phyloP scores from a whole-genome alignment of 2,888 invertebrate genomes.

The Apoda limacodes region DNA sequence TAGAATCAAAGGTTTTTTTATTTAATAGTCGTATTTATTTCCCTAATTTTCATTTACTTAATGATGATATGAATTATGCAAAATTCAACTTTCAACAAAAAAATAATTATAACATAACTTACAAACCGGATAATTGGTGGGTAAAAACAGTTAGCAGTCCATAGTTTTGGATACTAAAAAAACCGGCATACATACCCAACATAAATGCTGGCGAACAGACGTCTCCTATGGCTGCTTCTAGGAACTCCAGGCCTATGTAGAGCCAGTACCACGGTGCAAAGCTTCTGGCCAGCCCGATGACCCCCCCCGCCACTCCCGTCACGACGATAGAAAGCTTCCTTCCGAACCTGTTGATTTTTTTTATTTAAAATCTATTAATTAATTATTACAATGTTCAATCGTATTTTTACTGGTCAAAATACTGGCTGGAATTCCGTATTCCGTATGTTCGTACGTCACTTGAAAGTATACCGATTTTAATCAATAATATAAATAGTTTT shows the following conservation, averaged over 20 bases:
- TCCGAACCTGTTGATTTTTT: conserved; percentile 33
- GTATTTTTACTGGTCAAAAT: neutral
- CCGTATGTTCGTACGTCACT: too few relatives aligned
- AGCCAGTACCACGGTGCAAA: conserved; percentile 43
- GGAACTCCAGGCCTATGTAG: conserved; percentile 40
- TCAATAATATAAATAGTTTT: too few relatives aligned
- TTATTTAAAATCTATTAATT: neutral
- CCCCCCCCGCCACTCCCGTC: conserved; percentile 41
- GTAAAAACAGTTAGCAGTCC: too few relatives aligned
- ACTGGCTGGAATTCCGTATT: neutral
- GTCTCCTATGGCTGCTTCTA: conserved; percentile 49
- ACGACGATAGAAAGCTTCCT: conserved; percentile 35
- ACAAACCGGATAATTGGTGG: too few relatives aligned
- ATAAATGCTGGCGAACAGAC: conserved; percentile 44
- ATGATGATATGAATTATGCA: too few relatives aligned
- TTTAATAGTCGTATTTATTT: too few relatives aligned
- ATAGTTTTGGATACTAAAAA: too few relatives aligned
- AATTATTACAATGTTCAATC: neutral
- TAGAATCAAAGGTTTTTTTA: too few relatives aligned
- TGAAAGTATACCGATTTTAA: too few relatives aligned
- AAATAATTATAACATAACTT: too few relatives aligned
- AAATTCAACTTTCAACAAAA: too few relatives aligned
- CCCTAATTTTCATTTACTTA: too few relatives aligned
- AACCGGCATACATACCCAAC: conserved; percentile 45
- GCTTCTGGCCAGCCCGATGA: conserved; percentile 40